These are phyloP conservation scores for Syndactyla subalaris DNA, from an alignment of 2,797 vertebrate species.

Conservation along the genomic window DNA sequence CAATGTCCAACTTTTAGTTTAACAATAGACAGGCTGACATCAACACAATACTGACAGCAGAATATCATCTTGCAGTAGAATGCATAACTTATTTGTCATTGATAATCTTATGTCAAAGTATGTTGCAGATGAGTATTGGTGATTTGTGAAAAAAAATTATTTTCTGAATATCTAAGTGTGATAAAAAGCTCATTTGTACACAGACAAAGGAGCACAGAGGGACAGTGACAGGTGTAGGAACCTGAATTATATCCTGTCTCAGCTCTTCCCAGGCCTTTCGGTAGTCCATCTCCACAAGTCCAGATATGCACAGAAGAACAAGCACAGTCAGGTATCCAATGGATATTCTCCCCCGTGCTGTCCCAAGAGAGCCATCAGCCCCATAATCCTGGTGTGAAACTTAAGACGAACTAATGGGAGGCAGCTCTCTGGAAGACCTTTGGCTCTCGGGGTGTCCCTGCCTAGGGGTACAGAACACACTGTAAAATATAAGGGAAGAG, in stretches of 20 bases:
- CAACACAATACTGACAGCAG: fast-evolving
- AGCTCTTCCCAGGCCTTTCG: not conserved
- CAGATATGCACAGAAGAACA: not conserved
- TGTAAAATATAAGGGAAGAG: not conserved
- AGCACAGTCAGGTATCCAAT: fast-evolving
- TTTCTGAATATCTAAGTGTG: not conserved
- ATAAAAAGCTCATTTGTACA: not conserved
- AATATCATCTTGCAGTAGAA: not conserved
- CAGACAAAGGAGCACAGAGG: not conserved
- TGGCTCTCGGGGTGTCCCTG: not conserved
- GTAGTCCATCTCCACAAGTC: not conserved
- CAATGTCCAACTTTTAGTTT: not conserved
- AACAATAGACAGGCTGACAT: not conserved
- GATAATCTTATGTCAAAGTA: not conserved
- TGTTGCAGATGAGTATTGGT: not conserved
- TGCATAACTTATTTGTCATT: not conserved
- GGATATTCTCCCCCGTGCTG: not conserved
- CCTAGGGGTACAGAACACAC: not conserved
- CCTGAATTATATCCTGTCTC: not conserved
- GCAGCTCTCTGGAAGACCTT: not conserved
- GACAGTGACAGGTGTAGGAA: not conserved
- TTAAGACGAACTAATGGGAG: not conserved
- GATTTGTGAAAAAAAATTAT: not conserved
- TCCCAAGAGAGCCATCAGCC: not conserved
- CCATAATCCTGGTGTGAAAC: not conserved